A percentile compares a stretch with the other conserved stretches of the same genome.
Evolutionary conservation across 30 jellyfish, hydroid and myxozoan species (phyloP).

Genomic region (Phacellophora camtschatica): DNA sequence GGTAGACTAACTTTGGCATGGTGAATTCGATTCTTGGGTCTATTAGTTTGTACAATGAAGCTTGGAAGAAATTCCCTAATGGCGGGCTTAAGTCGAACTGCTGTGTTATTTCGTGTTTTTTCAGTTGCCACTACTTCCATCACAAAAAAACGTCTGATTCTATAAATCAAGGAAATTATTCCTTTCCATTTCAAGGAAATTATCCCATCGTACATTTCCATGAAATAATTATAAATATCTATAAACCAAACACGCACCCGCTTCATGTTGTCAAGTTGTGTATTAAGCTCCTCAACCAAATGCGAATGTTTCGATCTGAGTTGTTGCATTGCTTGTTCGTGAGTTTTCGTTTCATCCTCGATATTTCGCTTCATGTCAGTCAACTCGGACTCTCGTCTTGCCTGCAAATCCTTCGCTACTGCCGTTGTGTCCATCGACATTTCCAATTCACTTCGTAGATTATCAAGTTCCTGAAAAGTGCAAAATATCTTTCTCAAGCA

Average conservation of each 20-base stretch:
- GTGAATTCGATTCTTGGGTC: no score
- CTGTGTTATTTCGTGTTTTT: no score
- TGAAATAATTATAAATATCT: not conserved
- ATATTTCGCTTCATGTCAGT: slow-evolving; percentile 79
- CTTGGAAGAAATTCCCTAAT: no score
- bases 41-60: no score
- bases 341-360: slow-evolving; percentile 94
- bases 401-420: slow-evolving; percentile 90
- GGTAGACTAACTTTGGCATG: no score
- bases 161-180: no score
- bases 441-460: slow-evolving; percentile 88
- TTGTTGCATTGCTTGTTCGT: slow-evolving; percentile 88
- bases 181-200: no score
- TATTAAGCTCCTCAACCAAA: slow-evolving; percentile 89
- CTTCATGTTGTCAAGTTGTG: slow-evolving; percentile 93
- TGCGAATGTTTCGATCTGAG: slow-evolving; percentile 81
- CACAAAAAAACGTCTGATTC: no score
- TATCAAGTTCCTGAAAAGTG: slow-evolving; percentile 73
- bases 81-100: no score
- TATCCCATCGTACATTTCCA: no score
- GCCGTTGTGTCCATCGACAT: slow-evolving; percentile 93
- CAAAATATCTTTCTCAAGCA: not conserved
- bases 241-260: slow-evolving; percentile 30
- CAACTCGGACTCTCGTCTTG: slow-evolving; percentile 89
- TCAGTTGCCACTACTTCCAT: no score